These are phyloP conservation scores for Thamnophis elegans DNA, from an alignment of 2,797 vertebrate genomes.

Conservation along the genomic window DNA sequence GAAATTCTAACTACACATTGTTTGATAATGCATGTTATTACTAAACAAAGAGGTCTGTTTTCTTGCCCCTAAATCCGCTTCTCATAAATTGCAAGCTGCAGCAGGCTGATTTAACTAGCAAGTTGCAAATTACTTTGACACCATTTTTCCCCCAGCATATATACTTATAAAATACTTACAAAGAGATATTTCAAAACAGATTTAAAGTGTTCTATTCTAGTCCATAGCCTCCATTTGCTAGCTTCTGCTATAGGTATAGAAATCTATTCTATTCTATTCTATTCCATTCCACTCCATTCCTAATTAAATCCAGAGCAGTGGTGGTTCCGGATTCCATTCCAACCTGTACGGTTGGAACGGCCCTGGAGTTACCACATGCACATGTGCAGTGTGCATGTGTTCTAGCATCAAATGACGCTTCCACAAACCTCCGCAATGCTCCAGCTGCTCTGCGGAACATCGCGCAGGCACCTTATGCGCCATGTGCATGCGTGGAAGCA, in stretches of 20 bases:
- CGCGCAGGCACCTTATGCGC: too few relatives aligned
- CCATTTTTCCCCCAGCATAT: not conserved
- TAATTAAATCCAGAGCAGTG: not conserved
- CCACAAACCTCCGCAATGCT: too few relatives aligned
- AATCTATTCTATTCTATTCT: not conserved
- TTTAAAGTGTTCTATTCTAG: not conserved
- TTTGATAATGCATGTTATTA: not conserved
- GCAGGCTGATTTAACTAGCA: not conserved
- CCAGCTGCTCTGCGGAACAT: too few relatives aligned
- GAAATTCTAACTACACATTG: not conserved
- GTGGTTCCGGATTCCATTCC: too few relatives aligned
- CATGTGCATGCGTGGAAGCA: too few relatives aligned
- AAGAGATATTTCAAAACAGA: constrained; percentile 19
- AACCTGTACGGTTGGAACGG: too few relatives aligned
- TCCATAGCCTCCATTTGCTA: not conserved
- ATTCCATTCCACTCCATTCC: not conserved
- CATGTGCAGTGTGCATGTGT: too few relatives aligned
- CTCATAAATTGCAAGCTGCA: not conserved
- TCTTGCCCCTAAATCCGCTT: not conserved
- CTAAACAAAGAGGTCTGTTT: not conserved
- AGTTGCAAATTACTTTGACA: not conserved
- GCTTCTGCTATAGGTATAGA: not conserved
- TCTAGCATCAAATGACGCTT: too few relatives aligned
- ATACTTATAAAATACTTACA: not conserved
- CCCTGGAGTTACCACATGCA: too few relatives aligned